Evolutionary conservation across 2,888 invertebrate genomes (phyloP), one percentile per base, ranked within the genome.

Genomic region (Sisyra terminalis): DNA sequence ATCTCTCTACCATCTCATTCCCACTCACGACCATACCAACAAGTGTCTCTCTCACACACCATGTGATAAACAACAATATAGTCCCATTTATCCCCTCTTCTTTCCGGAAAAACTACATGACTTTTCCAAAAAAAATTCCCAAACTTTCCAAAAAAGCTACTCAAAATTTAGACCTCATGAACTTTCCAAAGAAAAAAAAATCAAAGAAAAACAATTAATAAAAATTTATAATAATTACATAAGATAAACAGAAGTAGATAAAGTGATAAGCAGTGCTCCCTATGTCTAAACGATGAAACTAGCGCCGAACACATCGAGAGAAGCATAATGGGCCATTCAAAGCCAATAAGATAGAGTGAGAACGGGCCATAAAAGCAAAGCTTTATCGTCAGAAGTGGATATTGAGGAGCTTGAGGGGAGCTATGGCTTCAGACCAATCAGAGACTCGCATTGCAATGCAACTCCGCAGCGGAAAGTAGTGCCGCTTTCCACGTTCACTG

Each of bases 371-470:
- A 45, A 50, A 50, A 42, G 17, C 39, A 35, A 32, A 39, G 32
- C 45, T 44, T 45, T 24, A 39, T 43, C 47, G 50, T 45, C 47
- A 24, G 45, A 50, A 45, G 43, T 43, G 43, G 48, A 46, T 45
- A 47, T 46, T 53, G 55, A 51, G 54, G 56, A 57, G 58, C 18
- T 37, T 15, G 16, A 59, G 56, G 61, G 59, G 62, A 53, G 61
- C 63, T 61, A 63, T 60, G n/a, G 37, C 17, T 17, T 13, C 10
- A 66, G 63, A 66, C 72, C 71, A 72, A 71, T 71, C 61, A 67
- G 68, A 65, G 65, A 69, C 69, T 69, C 70, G 70, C 70, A 67
- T 67, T 66, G 65, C 60, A 57, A 54, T 51, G 52, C 53, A 55
- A 53, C 44, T 62, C 61, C 63, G 63, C 63, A 57, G 56, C 51